Percentiles rank a stretch among this genome's conserved stretches.
phyloP scores from a whole-genome alignment of 1,140 invertebrate species.

The Idris sp. region DNA sequence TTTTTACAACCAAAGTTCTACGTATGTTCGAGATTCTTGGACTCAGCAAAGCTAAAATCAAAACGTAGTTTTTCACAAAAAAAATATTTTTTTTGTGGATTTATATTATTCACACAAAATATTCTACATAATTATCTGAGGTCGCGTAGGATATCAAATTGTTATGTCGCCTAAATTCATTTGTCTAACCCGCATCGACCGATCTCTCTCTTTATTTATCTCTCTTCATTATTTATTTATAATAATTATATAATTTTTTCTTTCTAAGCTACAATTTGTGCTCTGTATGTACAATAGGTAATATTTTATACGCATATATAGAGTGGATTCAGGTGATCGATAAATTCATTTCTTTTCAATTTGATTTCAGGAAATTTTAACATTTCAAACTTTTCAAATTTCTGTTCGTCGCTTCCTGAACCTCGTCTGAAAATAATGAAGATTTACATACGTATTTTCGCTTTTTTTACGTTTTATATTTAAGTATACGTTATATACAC shows the following conservation, averaged over 20 bases:
- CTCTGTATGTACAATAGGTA: constrained; percentile 68
- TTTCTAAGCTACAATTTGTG: constrained; percentile 65
- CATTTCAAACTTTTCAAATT: no score
- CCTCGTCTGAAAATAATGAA: constrained; percentile 22
- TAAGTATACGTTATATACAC: constrained; percentile 44
- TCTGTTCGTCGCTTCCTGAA: neutral
- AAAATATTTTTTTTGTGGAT: no score
- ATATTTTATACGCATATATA: constrained; percentile 33
- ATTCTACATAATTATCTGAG: constrained; percentile 28
- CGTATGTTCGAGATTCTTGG: no score
- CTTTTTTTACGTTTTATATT: constrained; percentile 40
- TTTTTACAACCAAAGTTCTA: no score
- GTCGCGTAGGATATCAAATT: constrained; percentile 47
- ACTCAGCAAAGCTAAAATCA: no score
- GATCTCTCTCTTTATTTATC: no score
- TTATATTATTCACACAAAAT: constrained; percentile 30
- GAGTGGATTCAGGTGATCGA: constrained; percentile 1
- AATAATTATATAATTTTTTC: no score
- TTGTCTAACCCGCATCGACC: constrained; percentile 50
- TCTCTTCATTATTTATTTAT: no score
- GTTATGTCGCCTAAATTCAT: constrained; percentile 40
- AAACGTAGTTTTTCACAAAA: no score
- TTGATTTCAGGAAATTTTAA: neutral
- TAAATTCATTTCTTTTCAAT: neutral
- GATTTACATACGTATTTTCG: constrained; percentile 20